These are phyloP conservation scores for Augochlora pura DNA, from an alignment of 1,140 invertebrate genomes.

Conservation along the genomic window DNA sequence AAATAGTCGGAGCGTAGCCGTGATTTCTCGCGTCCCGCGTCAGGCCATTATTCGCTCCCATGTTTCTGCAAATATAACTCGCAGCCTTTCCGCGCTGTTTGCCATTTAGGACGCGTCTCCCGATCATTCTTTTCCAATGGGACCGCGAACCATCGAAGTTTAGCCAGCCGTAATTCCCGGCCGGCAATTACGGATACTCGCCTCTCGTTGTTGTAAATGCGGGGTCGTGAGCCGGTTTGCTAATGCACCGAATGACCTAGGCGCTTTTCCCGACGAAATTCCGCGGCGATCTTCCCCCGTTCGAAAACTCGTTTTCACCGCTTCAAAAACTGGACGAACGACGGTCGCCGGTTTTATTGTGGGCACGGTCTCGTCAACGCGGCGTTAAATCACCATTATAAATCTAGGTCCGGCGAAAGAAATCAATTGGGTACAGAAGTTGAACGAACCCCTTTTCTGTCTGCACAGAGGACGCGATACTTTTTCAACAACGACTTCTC, in stretches of 20 bases:
- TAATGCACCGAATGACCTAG: constrained; percentile 1
- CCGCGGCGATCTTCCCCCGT: not conserved
- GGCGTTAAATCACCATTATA: not conserved
- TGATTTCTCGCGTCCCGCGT: not conserved
- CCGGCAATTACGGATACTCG: constrained; percentile 3
- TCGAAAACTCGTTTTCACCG: not conserved
- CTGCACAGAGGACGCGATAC: too few relatives aligned
- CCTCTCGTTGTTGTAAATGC: constrained; percentile 2
- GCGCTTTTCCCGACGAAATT: not conserved
- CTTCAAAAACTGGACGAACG: not conserved
- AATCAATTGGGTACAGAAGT: too few relatives aligned
- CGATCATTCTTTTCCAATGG: constrained; percentile 6
- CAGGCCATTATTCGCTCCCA: not conserved
- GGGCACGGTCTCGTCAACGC: not conserved
- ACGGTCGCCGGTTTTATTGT: not conserved
- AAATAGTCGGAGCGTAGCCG: too few relatives aligned
- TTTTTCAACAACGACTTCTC: too few relatives aligned
- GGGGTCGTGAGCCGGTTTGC: not conserved
- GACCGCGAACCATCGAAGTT: constrained; percentile 5
- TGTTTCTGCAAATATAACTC: constrained; percentile 4
- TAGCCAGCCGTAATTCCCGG: not conserved
- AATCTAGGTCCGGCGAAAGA: too few relatives aligned
- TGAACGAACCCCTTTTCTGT: too few relatives aligned
- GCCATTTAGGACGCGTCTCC: not conserved
- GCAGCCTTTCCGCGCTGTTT: not conserved